These are phyloP conservation scores for Anolis carolinensis DNA, from an alignment of 2,113 vertebrate genomes.

Conservation along the genomic window DNA sequence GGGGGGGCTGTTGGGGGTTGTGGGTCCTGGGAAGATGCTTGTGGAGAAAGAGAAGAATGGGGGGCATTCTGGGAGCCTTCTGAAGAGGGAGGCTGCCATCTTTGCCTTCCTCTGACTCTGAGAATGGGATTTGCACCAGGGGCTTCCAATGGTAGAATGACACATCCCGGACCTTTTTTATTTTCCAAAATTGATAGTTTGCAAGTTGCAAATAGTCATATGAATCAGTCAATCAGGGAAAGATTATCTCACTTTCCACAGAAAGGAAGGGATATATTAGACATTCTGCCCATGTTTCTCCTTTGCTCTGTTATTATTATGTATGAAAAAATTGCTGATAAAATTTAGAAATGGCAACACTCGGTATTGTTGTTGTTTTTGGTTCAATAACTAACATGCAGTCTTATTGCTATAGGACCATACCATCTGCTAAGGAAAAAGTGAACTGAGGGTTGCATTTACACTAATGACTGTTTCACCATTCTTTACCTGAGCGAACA, in stretches of 20 bases:
- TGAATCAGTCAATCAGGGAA: conserved; percentile 31
- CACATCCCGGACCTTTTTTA: too few relatives aligned
- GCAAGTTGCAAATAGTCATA: too few relatives aligned
- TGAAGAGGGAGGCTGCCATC: too few relatives aligned
- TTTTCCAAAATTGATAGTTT: too few relatives aligned
- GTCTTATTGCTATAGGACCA: fast-evolving
- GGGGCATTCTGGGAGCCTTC: too few relatives aligned
- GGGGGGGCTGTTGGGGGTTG: too few relatives aligned
- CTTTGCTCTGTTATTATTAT: conserved; percentile 11
- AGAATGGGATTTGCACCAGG: too few relatives aligned
- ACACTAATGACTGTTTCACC: conserved; percentile 62
- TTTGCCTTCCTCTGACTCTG: too few relatives aligned
- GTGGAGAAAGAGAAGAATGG: too few relatives aligned
- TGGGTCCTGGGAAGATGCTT: too few relatives aligned
- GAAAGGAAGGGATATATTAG: conserved; percentile 30
- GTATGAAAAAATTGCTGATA: conserved; percentile 27
- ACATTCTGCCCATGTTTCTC: conserved; percentile 29
- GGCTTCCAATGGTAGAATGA: too few relatives aligned
- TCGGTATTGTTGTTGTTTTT: neutral
- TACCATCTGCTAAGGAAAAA: conserved; percentile 47
- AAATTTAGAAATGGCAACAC: conserved; percentile 31
- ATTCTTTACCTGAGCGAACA: conserved; percentile 37
- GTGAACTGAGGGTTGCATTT: conserved; percentile 56
- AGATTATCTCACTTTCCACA: conserved; percentile 12
- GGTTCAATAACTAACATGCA: neutral